phyloP scores from a whole-genome alignment of 2,113 vertebrate genomes.

The Callipepla squamata region DNA sequence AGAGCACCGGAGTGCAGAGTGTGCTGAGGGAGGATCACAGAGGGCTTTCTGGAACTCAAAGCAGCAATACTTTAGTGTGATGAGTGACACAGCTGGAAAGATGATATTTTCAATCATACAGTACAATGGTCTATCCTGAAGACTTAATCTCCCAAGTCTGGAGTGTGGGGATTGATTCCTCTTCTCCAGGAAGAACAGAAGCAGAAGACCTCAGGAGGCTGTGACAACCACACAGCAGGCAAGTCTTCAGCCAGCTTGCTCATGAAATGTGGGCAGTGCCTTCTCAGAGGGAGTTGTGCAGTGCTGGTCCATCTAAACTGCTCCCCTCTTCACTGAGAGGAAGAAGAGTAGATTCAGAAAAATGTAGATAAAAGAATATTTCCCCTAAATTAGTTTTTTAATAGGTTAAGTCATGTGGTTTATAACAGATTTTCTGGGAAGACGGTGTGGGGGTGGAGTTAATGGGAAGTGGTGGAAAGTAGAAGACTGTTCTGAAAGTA shows the following conservation, averaged over 20 bases:
- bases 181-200: neutral
- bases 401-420: neutral
- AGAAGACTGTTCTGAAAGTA: neutral
- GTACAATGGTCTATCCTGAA: neutral
- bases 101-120: neutral
- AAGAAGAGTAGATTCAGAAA: neutral
- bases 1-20: neutral
- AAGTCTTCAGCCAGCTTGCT: neutral
- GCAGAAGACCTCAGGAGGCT: neutral
- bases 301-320: neutral
- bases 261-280: rapidly evolving
- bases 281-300: neutral
- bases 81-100: neutral
- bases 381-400: neutral
- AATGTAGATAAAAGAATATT: neutral
- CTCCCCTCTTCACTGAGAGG: neutral
- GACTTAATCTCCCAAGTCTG: neutral
- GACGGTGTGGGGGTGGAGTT: neutral
- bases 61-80: neutral
- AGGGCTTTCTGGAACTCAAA: neutral
- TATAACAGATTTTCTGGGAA: neutral
- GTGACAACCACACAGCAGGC: rapidly evolving
- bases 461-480: neutral
- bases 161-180: neutral
- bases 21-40: neutral